Base-by-base conservation (phyloP, 2,888 invertebrate genomes). In the Alsophila aescularia region DNA sequence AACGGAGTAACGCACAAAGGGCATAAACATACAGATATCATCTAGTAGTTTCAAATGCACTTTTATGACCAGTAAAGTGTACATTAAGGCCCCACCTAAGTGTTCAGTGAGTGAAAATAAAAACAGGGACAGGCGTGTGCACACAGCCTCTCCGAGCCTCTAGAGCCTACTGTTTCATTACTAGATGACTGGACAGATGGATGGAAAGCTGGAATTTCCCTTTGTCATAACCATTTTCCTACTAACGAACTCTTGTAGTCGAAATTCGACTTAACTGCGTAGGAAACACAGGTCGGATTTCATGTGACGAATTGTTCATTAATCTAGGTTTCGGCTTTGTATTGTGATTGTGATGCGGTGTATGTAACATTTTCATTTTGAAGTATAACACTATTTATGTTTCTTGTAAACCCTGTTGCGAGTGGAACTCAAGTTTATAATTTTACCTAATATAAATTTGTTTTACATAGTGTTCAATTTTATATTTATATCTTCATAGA, bases 131-230 rank as follows among this genome's bases (percentile, higher is more conserved):
- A 44, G 39, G 66, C 64, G 69, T 71, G 64, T 69, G 67, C 63
- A 70, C 70, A 56, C 57, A 58, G 65, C 65, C 42, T 60, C 62
- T 58, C 71, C 77, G 79, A 72, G 79, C 65, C 66, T 67, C 70
- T 48, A 62, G 69, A 69, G 72, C 69, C 72, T 53, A 74, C 77
- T 72, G 81, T 78, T 81, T 81, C 87, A 89, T 90, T 87, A 87
- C 81, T 79, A 79, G 83, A 87, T 86, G 87, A 81, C 79, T 77
- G 81, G 73, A 67, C 75, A 64, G 75, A 75, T 74, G 79, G 69
- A 73, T 73, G 74, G 75, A 81, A 80, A 76, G 75, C 79, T 72
- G 76, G 71, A 69, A 71, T 76, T 77, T 82, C 69, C 77, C 87
- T 87, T 89, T 89, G 88, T 87, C 77, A 67, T 72, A 71, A 72